Evolutionary conservation across 2,113 vertebrate genomes (phyloP).

Genomic region (Saccopteryx leptura): DNA sequence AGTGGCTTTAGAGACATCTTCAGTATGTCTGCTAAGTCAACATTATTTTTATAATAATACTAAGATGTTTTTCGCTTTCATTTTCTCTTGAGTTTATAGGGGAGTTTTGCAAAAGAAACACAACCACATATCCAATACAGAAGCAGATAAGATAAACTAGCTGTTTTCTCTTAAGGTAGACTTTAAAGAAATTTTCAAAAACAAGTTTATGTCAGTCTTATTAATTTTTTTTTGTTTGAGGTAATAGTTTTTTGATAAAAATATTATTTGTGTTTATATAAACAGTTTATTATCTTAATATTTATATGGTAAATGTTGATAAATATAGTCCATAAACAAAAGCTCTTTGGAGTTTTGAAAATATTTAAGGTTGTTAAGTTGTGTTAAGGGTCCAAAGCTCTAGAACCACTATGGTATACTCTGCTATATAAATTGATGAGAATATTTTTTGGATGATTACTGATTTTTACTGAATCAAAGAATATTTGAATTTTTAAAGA

Average conservation of each 20-base stretch:
- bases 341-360: not conserved
- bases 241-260: not conserved
- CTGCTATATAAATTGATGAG: not conserved
- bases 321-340: not conserved
- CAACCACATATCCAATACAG: not conserved
- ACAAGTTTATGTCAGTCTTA: not conserved
- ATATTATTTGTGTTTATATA: not conserved
- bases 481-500: constrained; percentile 23
- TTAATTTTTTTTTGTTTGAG: too few relatives aligned
- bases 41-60: not conserved
- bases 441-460: not conserved
- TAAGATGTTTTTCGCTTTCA: not conserved
- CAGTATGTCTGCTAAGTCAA: not conserved
- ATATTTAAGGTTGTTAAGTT: not conserved
- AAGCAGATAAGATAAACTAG: not conserved
- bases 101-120: not conserved
- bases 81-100: not conserved
- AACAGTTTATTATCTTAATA: not conserved
- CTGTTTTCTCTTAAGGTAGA: not conserved
- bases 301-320: not conserved
- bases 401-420: not conserved
- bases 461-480: not conserved
- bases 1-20: not conserved
- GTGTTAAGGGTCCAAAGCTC: not conserved
- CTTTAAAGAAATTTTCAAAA: not conserved